Base-by-base conservation (phyloP, 2,113 vertebrate species). In the Glaucidium brasilianum region DNA sequence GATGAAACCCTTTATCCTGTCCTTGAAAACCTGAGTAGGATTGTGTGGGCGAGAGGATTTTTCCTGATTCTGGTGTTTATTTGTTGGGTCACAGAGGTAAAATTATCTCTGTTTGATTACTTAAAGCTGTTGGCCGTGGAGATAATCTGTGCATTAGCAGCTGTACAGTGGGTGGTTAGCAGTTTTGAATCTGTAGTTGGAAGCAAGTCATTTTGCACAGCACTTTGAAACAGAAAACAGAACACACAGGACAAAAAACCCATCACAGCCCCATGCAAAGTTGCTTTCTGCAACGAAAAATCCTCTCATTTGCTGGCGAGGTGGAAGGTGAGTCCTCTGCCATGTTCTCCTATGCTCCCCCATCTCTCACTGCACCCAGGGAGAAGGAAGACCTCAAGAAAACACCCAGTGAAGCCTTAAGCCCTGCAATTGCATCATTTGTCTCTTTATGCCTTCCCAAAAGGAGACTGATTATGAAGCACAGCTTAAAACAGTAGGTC, bases 91-190 rank as follows among this genome's bases (percentile, higher is more conserved):
- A 84, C 90, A 87, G 92, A 92, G 88, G 96, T 87, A 96, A 87
- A 96, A 95, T 96, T 92, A 85, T 95, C 92, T 80, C 95, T 89
- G 92, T 89, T 96, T 95, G 94, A 97, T 96, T 92, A 94, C 91
- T 97, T 94, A 92, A 96, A 96, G 96, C 86, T 96, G 94, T 63
- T 97, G 94, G 90, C 94, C 88, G 94, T 49, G 69, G 91, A 91
- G 91, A 90, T 94, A 93, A 95, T 95, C 92, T 84, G 55, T 81
- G 83, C 84, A 92, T 96, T 96, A 94, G 91, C 94, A 94, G 88
- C 91, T 92, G 69, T 94, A 83, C 30, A 0, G 94, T 94, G 96
- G 91, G 88, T 93, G 91, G 91, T 86, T 91, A 56, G 72, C 76
- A 56, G 73, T 58, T 87, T 69, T 53, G 58, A 86, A 72, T 89